Base-by-base conservation (phyloP, 2,888 invertebrate genomes). In the Lordiphosa andalusiaca region DNA sequence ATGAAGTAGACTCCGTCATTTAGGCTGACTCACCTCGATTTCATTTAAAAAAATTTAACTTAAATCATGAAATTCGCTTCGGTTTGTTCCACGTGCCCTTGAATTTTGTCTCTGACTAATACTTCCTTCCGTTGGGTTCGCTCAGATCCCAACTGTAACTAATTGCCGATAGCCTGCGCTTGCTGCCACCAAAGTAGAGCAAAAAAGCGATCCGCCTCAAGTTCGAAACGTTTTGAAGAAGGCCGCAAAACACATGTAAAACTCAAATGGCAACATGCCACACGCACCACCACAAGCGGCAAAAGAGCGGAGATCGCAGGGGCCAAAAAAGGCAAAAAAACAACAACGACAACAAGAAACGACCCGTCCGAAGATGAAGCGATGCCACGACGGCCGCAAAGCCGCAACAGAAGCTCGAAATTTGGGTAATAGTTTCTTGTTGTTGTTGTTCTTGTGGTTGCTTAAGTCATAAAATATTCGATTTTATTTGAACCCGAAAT, bases 381-480 rank as follows among this genome's bases (percentile, higher is more conserved):
- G 13, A 33, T 13, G 10, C 25, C 40, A 30, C 51, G 52, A 52
- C 67, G 60, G 74, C 77, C 77, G 67, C 77, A 74, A 78, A 81
- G 73, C 84, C 74, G 56, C 81, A 80, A 80, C 78, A 80, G 78
- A 80, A 80, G 78, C 78, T 80, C 77, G 48, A 84, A 70, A 69
- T 50, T 40, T 54, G 16, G 77, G 77, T 76, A 81, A 84, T 84
- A 80, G 84, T 81, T 67, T 70, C 50, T 50, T 59, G 51, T 48
- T 66, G 67, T 39, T 54, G 53, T 48, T 35, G 53, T 48, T 72
- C 58, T 44, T 55, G 53, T 54, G 62, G 69, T 67, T 77, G 75
- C 83, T 83, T 80, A 72, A 78, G 83, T 83, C 77, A 78, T 78
- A 83, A 80, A 78, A 76, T 78, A 83, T 80, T 80, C 76, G 81